Conservation (phyloP, 2,113 vertebrate genomes). For the Murina feae region DNA sequence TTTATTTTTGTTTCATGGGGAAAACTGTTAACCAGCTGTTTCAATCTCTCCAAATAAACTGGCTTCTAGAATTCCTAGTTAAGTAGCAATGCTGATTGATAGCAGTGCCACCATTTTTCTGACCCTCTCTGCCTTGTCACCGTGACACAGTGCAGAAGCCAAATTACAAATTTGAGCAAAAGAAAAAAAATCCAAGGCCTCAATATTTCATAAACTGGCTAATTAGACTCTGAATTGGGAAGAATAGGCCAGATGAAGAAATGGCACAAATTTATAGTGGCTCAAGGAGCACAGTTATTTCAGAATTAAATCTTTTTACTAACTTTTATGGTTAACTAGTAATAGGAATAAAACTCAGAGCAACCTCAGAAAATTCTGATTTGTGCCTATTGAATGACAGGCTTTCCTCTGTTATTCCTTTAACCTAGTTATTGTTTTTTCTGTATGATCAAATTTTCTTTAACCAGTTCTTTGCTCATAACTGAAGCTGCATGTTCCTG, state of each 20-base stretch:
- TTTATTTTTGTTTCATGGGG: slow-evolving; percentile 71
- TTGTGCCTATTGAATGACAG: background rate
- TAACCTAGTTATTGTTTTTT: background rate
- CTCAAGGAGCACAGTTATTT: background rate
- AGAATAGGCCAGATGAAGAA: background rate
- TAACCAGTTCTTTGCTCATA: slow-evolving; percentile 47
- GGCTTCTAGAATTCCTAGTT: slow-evolving; percentile 40
- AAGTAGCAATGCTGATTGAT: slow-evolving; percentile 17
- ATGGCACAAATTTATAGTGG: background rate
- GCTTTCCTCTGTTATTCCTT: background rate
- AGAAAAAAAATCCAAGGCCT: slow-evolving; percentile 5
- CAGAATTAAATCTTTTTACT: background rate
- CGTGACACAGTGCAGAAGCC: slow-evolving; percentile 17
- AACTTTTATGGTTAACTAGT: slow-evolving; percentile 21
- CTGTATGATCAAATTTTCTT: slow-evolving; percentile 28
- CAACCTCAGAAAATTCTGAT: background rate
- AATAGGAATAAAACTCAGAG: background rate
- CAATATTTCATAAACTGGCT: background rate
- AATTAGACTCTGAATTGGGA: background rate
- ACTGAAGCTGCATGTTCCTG: slow-evolving; percentile 29
- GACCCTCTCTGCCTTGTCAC: slow-evolving; percentile 35
- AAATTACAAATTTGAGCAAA: slow-evolving; percentile 24
- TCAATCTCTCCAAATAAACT: slow-evolving; percentile 43
- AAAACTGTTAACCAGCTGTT: slow-evolving; percentile 70
- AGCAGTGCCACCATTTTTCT: slow-evolving; percentile 4